These are phyloP conservation scores for Patiria miniata DNA, from an alignment of 35 echinoderm and acorn worm species.

Conservation along the genomic window DNA sequence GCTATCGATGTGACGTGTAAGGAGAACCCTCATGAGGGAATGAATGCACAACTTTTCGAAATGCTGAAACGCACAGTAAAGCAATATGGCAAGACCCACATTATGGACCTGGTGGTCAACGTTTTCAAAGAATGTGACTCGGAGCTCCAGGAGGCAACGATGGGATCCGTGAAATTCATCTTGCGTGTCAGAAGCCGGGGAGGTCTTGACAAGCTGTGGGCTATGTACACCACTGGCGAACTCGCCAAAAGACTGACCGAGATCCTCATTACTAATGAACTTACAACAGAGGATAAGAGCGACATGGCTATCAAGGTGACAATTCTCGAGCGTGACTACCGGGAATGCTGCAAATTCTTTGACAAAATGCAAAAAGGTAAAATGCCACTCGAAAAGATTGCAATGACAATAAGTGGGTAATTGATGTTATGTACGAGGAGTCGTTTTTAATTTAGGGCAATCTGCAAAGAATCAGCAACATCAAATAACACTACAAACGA, in stretches of 20 bases:
- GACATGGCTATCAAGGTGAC: not conserved
- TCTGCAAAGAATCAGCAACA: no score
- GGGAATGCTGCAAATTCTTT: not conserved
- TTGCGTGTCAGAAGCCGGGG: not conserved
- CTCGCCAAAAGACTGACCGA: not conserved
- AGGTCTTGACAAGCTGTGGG: constrained; percentile 11
- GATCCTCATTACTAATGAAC: not conserved
- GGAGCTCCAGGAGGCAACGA: no score
- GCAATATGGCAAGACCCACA: no score
- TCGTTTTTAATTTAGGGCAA: not conserved
- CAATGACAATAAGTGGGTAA: not conserved
- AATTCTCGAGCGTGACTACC: not conserved
- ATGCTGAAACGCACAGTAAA: no score
- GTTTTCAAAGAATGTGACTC: no score
- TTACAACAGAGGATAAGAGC: not conserved
- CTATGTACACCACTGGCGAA: not conserved
- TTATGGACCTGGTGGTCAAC: no score
- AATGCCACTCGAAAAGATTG: not conserved
- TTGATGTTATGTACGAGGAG: not conserved
- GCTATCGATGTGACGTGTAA: no score
- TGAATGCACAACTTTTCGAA: no score
- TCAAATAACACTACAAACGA: no score
- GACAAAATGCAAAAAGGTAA: not conserved
- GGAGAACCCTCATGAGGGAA: no score
- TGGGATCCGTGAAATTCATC: no score